Conservation (phyloP, 1,140 invertebrate species). For the Brachionus calyciflorus region DNA sequence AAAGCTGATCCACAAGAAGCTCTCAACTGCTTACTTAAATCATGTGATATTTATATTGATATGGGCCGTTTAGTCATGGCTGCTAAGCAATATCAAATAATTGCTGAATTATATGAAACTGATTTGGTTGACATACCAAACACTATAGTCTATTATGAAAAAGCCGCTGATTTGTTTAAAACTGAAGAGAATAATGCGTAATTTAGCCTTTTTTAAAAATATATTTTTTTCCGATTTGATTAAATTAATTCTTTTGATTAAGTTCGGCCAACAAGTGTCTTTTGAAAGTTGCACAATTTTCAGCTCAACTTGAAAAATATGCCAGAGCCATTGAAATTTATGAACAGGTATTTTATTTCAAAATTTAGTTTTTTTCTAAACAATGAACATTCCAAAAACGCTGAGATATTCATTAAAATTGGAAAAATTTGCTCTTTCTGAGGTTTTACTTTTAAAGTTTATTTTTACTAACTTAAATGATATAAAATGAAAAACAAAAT, state of each 20-base stretch:
- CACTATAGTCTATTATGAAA: slow-evolving; percentile 37
- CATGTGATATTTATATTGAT: slow-evolving; percentile 46
- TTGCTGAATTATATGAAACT: slow-evolving; percentile 36
- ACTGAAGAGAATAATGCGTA: slow-evolving; percentile 46
- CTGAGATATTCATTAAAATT: too few species aligned
- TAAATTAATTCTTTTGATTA: neutral
- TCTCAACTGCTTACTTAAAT: slow-evolving; percentile 31
- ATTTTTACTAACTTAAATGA: too few species aligned
- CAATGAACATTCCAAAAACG: too few species aligned
- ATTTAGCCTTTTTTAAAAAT: neutral
- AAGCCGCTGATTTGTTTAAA: slow-evolving; percentile 46
- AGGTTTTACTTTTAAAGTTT: too few species aligned
- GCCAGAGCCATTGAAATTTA: slow-evolving; percentile 46
- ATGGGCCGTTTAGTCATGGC: slow-evolving; percentile 46
- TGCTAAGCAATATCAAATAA: slow-evolving; percentile 39
- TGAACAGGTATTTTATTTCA: slow-evolving; percentile 39
- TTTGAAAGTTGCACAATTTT: slow-evolving; percentile 42
- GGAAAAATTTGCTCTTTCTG: too few species aligned
- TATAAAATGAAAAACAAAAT: too few species aligned
- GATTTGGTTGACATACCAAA: slow-evolving; percentile 42
- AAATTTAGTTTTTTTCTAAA: too few species aligned
- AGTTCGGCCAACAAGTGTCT: slow-evolving; percentile 46
- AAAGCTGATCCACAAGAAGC: slow-evolving; percentile 45
- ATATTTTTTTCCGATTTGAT: neutral
- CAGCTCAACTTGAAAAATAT: slow-evolving; percentile 42